Base-by-base conservation (phyloP, 2,113 vertebrate genomes). In the Hydrolagus affinis region DNA sequence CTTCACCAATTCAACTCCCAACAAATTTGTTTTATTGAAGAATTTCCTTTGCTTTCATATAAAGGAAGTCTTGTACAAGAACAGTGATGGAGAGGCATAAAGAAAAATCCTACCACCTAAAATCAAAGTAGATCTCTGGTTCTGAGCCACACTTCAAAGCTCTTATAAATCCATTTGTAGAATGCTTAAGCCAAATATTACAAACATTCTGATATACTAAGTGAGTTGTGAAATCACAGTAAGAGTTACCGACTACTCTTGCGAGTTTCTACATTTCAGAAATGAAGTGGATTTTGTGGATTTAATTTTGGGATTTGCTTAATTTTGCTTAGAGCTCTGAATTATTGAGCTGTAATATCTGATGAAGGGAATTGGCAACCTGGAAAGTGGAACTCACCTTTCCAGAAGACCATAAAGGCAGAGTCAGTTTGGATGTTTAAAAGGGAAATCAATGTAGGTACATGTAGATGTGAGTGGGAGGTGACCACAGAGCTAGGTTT, bases 121-220 rank as follows among this genome's bases (percentile, higher is more conserved):
- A 60, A 83, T 83, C 78, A 83, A 83, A 83, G 78, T 0, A n/a
- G 14, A 25, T 83, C 44, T 44, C 78, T 66, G 28, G 30, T 68
- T 83, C 78, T 60, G 32, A 66, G 66, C 78, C 78, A 68, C 78
- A 83, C 32, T 64, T 60, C 66, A 83, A 83, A 28, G 66, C 19
- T 28, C 19, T 28, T 30, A 83, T 66, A 64, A 12, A 66, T 83
- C 32, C 78, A 83, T 83, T 66, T 66, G 60, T 83, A 83, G 60
- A 66, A 60, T 83, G 66, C 21, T 21, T 28, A 28, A 66, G 59
- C 60, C 60, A 83, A 64, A 80, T 64, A 80, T 80, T 64, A 28
- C 77, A 80, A 83, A 64, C 78, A 64, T 66, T 68, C 66, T 28
- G 28, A 28, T 28, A 68, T 83, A 83, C 66, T 66, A 83, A 83